A percentile compares a stretch with the other conserved stretches of the same genome.
Evolutionary conservation across 2,113 vertebrate species (phyloP).

Genomic region (Cinclus cinclus): DNA sequence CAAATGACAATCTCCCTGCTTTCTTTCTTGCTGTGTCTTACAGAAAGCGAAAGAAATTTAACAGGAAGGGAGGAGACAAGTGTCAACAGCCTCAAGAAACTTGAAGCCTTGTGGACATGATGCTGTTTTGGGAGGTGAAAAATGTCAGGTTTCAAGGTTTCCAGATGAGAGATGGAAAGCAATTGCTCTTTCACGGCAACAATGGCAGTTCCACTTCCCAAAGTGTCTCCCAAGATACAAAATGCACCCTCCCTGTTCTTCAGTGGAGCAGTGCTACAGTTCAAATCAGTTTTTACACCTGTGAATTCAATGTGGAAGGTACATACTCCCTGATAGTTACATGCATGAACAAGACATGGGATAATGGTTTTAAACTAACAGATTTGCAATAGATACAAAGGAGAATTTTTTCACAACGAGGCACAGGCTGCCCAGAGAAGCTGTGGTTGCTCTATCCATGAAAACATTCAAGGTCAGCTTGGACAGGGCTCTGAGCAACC

Average conservation of each 20-base stretch:
- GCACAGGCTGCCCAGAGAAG: neutral
- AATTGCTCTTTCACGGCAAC: neutral
- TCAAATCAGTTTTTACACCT: neutral
- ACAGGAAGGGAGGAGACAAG: constrained; percentile 26
- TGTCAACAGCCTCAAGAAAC: neutral
- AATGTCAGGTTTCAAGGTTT: neutral
- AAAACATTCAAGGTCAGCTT: neutral
- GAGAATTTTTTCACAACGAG: neutral
- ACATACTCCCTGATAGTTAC: neutral
- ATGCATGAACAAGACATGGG: neutral
- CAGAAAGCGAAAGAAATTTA: neutral
- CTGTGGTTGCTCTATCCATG: neutral
- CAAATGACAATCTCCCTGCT: no score
- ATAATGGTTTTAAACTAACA: neutral
- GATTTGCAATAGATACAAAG: neutral
- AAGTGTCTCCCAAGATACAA: neutral
- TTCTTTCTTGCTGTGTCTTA: neutral
- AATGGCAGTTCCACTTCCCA: neutral
- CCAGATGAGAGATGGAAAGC: neutral
- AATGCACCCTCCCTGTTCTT: neutral
- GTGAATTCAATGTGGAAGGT: neutral
- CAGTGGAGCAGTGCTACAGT: neutral
- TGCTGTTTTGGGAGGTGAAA: neutral
- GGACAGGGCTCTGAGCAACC: neutral
- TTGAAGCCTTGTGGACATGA: neutral